A percentile compares a stretch with the other conserved stretches of the same genome.
These are phyloP conservation scores for Oostethus manadensis DNA, from an alignment of 2,113 vertebrate genomes.

Conservation along the genomic window DNA sequence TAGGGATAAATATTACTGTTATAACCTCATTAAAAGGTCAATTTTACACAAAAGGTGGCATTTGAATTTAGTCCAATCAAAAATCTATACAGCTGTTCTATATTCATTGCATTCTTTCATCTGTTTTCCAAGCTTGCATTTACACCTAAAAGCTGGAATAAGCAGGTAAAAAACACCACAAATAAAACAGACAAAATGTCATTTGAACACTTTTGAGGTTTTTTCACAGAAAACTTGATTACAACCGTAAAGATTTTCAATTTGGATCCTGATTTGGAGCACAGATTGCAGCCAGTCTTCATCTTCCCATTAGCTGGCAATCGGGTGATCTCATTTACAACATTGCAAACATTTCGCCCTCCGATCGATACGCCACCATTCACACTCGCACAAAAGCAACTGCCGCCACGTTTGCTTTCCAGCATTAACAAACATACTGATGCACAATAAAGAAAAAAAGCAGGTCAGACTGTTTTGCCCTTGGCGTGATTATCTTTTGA, in stretches of 20 bases:
- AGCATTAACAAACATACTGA: slow-evolving; percentile 55
- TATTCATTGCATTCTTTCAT: slow-evolving; percentile 45
- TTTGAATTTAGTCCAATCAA: slow-evolving; percentile 16
- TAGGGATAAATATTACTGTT: no score
- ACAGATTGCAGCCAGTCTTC: slow-evolving; percentile 72
- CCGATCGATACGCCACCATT: slow-evolving; percentile 74
- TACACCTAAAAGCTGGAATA: slow-evolving; percentile 40
- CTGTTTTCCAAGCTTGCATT: slow-evolving; percentile 39
- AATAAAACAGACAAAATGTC: slow-evolving; percentile 20
- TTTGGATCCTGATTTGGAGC: slow-evolving; percentile 70
- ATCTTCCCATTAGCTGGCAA: slow-evolving; percentile 72
- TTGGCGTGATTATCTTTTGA: slow-evolving; percentile 69
- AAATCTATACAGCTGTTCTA: slow-evolving; percentile 43
- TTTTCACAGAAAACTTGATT: slow-evolving; percentile 71
- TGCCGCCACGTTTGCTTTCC: slow-evolving; percentile 59
- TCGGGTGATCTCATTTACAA: slow-evolving; percentile 79
- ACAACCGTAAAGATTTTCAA: slow-evolving; percentile 77
- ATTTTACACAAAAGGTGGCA: no score
- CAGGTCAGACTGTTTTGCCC: slow-evolving; percentile 59
- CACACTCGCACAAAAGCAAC: slow-evolving; percentile 68
- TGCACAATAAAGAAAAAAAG: slow-evolving; percentile 47
- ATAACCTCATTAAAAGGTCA: no score
- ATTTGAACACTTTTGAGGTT: slow-evolving; percentile 65
- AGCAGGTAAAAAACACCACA: slow-evolving; percentile 23
- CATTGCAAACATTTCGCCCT: slow-evolving; percentile 78